Evolutionary conservation across 2,797 vertebrate species (phyloP).

Genomic region (Carduelis carduelis): DNA sequence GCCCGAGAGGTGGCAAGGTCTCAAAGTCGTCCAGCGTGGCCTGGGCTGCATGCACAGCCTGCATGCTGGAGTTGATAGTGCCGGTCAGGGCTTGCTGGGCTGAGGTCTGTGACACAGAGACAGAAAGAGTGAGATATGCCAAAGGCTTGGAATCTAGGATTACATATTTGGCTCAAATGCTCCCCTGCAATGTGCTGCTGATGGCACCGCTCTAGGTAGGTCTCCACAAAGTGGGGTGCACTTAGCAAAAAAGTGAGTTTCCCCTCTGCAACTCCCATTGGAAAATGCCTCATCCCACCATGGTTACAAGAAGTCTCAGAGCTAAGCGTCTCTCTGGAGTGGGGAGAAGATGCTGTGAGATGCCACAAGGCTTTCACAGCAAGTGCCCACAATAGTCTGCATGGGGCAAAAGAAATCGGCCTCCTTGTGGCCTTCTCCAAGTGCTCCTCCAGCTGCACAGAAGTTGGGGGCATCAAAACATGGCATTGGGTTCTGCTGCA

Average conservation of each 20-base stretch:
- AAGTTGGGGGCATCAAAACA: not conserved
- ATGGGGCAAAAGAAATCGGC: not conserved
- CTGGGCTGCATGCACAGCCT: conserved; percentile 93
- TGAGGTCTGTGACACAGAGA: conserved; percentile 81
- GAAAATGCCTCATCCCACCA: not conserved
- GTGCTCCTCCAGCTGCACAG: not conserved
- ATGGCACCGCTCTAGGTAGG: not conserved
- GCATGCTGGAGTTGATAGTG: conserved; percentile 98
- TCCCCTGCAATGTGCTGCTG: rapidly evolving
- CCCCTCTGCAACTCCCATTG: not conserved
- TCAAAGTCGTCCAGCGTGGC: conserved; percentile 91
- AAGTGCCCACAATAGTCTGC: not conserved
- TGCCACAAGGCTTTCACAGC: not conserved
- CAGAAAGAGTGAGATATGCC: rapidly evolving
- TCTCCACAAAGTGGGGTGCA: not conserved
- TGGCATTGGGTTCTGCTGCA: not conserved
- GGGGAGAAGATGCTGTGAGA: not conserved
- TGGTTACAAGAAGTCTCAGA: not conserved
- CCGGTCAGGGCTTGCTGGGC: conserved; percentile 96
- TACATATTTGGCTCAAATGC: not conserved
- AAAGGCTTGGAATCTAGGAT: not conserved
- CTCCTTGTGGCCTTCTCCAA: not conserved
- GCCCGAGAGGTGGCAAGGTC: conserved; percentile 89
- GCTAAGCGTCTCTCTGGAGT: rapidly evolving
- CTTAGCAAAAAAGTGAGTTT: not conserved